phyloP scores from a whole-genome alignment of 2,113 vertebrate genomes.

The Cercopithecus mona region DNA sequence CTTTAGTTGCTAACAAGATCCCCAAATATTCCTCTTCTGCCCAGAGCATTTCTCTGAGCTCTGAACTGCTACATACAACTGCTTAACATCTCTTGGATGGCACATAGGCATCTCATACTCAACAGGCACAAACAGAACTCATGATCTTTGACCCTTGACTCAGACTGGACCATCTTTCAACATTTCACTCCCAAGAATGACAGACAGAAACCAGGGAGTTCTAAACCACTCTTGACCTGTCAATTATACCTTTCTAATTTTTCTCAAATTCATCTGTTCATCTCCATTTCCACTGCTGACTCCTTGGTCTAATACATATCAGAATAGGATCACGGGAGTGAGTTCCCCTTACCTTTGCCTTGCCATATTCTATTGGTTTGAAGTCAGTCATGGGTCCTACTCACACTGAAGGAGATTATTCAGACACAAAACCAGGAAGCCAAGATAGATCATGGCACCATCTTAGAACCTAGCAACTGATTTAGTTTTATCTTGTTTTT shows the following conservation, averaged over 20 bases:
- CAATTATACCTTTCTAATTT: not conserved
- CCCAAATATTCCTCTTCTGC: not conserved
- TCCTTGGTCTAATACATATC: not conserved
- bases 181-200: not conserved
- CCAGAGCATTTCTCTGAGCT: not conserved
- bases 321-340: not conserved
- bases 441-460: not conserved
- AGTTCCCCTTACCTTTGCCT: constrained; percentile 3
- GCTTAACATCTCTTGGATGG: not conserved
- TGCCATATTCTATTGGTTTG: not conserved
- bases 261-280: constrained; percentile 30
- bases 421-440: not conserved
- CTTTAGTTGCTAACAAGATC: not conserved
- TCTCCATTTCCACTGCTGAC: not conserved
- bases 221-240: not conserved
- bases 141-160: not conserved
- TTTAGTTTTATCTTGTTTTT: no score
- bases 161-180: not conserved
- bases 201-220: not conserved
- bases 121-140: not conserved
- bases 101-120: not conserved
- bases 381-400: not conserved
- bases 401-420: not conserved
- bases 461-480: not conserved
- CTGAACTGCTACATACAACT: not conserved